Percentiles rank a stretch among this genome's conserved stretches.
These are phyloP conservation scores for Paracanthobrama guichenoti DNA, from an alignment of 2,113 vertebrate species.

Conservation along the genomic window DNA sequence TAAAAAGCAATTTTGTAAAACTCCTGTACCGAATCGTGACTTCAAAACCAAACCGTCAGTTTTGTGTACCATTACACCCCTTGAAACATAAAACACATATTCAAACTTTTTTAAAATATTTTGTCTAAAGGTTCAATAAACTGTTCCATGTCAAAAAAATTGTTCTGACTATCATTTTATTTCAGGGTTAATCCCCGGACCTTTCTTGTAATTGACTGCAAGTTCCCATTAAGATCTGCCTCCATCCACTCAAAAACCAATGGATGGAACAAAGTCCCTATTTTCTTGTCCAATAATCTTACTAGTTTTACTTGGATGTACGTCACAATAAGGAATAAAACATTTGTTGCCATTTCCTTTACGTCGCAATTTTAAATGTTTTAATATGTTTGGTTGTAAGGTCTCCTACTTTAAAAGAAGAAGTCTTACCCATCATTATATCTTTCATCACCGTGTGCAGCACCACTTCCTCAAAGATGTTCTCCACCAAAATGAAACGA, in stretches of 20 bases:
- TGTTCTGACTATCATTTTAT: too few relatives aligned
- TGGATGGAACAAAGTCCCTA: neutral
- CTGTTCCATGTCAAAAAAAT: too few relatives aligned
- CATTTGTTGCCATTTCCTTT: neutral
- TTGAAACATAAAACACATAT: too few relatives aligned
- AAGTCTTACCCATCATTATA: slow-evolving; percentile 88
- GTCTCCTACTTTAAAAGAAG: neutral
- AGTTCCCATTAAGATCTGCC: neutral
- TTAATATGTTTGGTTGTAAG: neutral
- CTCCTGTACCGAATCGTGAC: too few relatives aligned
- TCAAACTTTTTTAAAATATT: too few relatives aligned
- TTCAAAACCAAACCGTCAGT: too few relatives aligned
- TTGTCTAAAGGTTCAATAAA: too few relatives aligned
- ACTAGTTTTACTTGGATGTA: neutral
- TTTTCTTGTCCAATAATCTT: neutral
- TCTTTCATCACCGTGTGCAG: slow-evolving; percentile 94
- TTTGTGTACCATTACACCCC: too few relatives aligned
- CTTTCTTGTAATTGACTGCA: neutral
- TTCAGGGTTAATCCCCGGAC: too few relatives aligned
- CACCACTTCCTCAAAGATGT: slow-evolving; percentile 93
- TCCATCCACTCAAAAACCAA: neutral
- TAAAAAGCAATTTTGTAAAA: too few relatives aligned
- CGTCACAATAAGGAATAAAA: neutral
- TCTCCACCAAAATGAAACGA: slow-evolving; percentile 88
- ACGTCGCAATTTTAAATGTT: neutral